phyloP scores from a whole-genome alignment of 2,113 vertebrate species.

The Neotoma lepida region DNA sequence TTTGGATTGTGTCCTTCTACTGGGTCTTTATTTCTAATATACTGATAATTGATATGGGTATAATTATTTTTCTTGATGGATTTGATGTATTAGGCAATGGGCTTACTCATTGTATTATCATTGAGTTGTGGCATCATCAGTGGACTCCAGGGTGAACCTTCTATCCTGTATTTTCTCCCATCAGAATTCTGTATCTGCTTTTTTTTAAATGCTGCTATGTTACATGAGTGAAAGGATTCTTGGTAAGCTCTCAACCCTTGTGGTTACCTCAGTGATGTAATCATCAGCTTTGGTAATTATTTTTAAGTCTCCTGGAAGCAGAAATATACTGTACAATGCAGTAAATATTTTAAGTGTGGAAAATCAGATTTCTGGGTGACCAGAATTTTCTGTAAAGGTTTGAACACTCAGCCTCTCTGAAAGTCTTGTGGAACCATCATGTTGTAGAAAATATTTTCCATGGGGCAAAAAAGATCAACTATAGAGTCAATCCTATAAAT shows the following conservation, averaged over 20 bases:
- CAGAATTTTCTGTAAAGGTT: slow-evolving; percentile 5
- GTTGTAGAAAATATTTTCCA: slow-evolving; percentile 36
- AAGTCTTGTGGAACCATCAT: slow-evolving; percentile 2
- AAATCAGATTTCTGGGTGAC: slow-evolving; percentile 38
- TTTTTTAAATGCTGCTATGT: slow-evolving; percentile 33
- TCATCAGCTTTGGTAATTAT: background rate
- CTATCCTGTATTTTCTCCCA: slow-evolving; percentile 64
- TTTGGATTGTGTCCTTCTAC: slow-evolving; percentile 71
- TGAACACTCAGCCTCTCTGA: slow-evolving; percentile 4
- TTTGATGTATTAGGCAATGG: slow-evolving; percentile 72
- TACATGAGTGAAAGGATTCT: slow-evolving; percentile 50
- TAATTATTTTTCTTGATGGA: slow-evolving; percentile 81
- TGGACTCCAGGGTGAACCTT: slow-evolving; percentile 64
- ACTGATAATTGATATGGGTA: slow-evolving; percentile 78
- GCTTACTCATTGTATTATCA: slow-evolving; percentile 49
- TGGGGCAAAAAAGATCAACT: background rate
- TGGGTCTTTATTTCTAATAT: slow-evolving; percentile 78
- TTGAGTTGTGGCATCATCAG: slow-evolving; percentile 36
- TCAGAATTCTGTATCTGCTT: slow-evolving; percentile 32
- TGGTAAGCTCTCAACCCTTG: slow-evolving; percentile 4
- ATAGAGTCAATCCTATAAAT: background rate
- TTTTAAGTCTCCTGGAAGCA: background rate
- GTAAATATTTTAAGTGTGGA: slow-evolving; percentile 40
- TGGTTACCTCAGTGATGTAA: background rate
- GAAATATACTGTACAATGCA: background rate